phyloP scores from a whole-genome alignment of 1,140 invertebrate species.

The Trichogramma pretiosum region DNA sequence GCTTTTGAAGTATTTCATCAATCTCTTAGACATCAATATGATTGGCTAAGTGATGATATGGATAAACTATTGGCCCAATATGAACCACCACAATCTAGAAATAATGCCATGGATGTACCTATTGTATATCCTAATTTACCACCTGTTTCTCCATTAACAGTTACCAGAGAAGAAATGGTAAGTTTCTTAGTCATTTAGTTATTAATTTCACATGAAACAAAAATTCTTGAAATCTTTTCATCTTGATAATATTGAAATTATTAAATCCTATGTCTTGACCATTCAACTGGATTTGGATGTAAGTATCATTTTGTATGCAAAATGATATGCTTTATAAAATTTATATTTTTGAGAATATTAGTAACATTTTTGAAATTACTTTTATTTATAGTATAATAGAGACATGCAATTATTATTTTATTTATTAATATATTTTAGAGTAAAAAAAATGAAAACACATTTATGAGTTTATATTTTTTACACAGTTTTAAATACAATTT shows the following conservation, averaged over 20 bases:
- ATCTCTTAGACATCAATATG: slow-evolving; percentile 33
- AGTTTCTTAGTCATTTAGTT: slow-evolving; percentile 6
- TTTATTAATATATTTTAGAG: too few species aligned
- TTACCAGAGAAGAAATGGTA: slow-evolving; percentile 29
- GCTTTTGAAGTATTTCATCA: slow-evolving; percentile 35
- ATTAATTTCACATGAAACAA: too few species aligned
- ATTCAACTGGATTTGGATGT: slow-evolving; percentile 8
- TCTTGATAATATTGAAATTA: not conserved
- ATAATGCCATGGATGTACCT: slow-evolving; percentile 10
- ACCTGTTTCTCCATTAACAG: slow-evolving; percentile 32
- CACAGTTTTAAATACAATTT: too few species aligned
- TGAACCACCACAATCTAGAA: slow-evolving; percentile 5
- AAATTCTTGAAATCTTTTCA: too few species aligned
- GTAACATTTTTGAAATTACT: too few species aligned
- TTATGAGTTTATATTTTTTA: too few species aligned
- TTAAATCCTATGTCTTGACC: not conserved
- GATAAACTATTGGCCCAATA: slow-evolving; percentile 23
- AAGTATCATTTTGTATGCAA: slow-evolving; percentile 3
- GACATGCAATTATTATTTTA: too few species aligned
- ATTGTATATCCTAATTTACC: slow-evolving; percentile 29
- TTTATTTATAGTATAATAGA: too few species aligned
- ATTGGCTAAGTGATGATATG: slow-evolving; percentile 34
- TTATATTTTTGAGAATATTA: too few species aligned
- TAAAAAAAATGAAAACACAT: too few species aligned
- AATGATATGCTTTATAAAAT: slow-evolving; percentile 1